Base-by-base conservation (phyloP, 92 coral and sea anemone species). In the Zoanthus solanderi region DNA sequence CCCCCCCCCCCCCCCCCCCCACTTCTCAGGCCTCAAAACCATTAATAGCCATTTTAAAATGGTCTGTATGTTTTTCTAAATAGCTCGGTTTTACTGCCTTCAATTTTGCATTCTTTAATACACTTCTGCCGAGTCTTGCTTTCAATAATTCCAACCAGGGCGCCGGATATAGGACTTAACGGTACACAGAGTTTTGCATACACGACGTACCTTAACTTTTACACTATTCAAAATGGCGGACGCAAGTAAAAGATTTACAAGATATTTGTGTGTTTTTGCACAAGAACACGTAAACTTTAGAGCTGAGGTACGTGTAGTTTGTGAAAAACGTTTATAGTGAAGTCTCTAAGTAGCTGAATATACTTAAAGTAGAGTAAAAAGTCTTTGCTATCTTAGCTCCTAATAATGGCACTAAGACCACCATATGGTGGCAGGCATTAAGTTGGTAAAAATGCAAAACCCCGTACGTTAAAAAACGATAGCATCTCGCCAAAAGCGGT, bases 201-300 rank as follows among this genome's bases (percentile, higher is more conserved):
- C 69, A 63, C 29, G 29, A 16, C 7, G 37, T 18, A n/a, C 29
- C 16, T 14, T 30, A 67, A 18, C 23, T 23, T 60, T 6, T 23
- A 2, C 30, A 5, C 9, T 6, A 80, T 80, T 44, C 58, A 80
- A 80, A 53, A 80, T 80, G 85, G 85, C 75, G 75, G 85, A 72
- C 32, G 61, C 75, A 30, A 44, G 74, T 45, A 48, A n/a, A 2
- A 58, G 74, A 8, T 63, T 9, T n/a, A 9, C 4, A 10, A 50
- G 12, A 50, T 80, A 45, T 30, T 63, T 80, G 60, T 80, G 85
- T 5, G 85, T 80, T 65, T 80, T 80, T 48, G 85, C 85, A 8
- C 85, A 80, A 18, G 85, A 80, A 37, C 75, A 80, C 28, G 85
- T 80, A n/a, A 61, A 45, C 8, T 80, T 80, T 28, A 80, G 85